Conservation (phyloP, 1,140 invertebrate species). For the Cydia fagiglandana region DNA sequence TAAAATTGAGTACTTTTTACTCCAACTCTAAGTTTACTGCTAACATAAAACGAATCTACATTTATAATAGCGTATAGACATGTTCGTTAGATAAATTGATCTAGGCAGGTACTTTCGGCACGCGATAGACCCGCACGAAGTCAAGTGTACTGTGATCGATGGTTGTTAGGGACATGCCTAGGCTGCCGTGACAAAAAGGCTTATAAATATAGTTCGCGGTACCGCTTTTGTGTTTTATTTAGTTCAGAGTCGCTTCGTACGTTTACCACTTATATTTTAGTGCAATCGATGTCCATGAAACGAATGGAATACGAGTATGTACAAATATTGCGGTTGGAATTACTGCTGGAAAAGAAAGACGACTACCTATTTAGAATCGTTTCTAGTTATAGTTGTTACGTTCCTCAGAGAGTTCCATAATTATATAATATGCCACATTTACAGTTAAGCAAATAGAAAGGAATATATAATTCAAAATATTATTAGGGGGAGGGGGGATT, state of each 20-base stretch:
- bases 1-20: too few species aligned
- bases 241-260: background rate
- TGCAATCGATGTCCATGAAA: constrained; percentile 3
- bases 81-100: constrained; percentile 11
- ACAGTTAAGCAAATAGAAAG: too few species aligned
- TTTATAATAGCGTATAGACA: background rate
- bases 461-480: too few species aligned
- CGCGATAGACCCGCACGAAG: constrained; percentile 3
- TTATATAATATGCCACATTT: too few species aligned
- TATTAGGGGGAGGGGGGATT: too few species aligned
- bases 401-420: background rate
- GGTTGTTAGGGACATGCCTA: background rate
- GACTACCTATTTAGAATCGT: background rate
- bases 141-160: constrained; percentile 17
- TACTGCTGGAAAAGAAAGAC: background rate
- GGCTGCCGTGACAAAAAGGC: background rate
- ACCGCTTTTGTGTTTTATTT: background rate
- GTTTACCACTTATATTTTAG: constrained; percentile 8
- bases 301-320: background rate
- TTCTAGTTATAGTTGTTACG: background rate
- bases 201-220: background rate
- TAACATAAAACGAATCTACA: background rate
- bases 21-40: too few species aligned
- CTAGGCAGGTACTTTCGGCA: constrained; percentile 8
- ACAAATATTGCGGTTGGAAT: background rate